Conservation (phyloP, 2,113 vertebrate genomes). For the Sceloporus tristichus region DNA sequence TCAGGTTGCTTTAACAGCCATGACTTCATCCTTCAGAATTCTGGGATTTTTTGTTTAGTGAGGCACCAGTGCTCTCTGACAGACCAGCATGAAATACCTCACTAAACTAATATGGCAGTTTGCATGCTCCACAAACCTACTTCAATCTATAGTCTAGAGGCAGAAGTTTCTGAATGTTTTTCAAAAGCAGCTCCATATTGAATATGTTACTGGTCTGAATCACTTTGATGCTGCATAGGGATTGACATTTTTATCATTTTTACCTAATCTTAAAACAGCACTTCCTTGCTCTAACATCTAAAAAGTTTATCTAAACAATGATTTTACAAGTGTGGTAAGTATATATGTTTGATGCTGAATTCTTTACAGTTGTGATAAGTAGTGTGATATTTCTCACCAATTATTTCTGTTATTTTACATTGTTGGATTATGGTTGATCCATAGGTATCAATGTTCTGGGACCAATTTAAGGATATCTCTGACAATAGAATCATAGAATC, state of each 20-base stretch:
- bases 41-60: no score
- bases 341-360: background rate
- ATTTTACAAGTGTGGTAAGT: background rate
- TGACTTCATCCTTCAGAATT: background rate
- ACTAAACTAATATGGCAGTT: background rate
- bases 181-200: background rate
- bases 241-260: background rate
- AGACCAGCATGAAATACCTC: no score
- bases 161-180: background rate
- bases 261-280: background rate
- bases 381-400: background rate
- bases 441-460: no score
- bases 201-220: background rate
- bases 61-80: no score
- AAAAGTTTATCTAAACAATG: background rate
- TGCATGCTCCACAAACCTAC: background rate
- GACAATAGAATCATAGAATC: no score
- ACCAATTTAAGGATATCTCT: no score
- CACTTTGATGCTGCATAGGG: no score
- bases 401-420: background rate
- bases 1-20: no score
- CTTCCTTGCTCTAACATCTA: no score
- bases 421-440: background rate
- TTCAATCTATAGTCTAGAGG: background rate
- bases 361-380: background rate